Evolutionary conservation across 2,888 invertebrate genomes (phyloP), one percentile per base, ranked within the genome.

Genomic region (Campopleginae sp.): DNA sequence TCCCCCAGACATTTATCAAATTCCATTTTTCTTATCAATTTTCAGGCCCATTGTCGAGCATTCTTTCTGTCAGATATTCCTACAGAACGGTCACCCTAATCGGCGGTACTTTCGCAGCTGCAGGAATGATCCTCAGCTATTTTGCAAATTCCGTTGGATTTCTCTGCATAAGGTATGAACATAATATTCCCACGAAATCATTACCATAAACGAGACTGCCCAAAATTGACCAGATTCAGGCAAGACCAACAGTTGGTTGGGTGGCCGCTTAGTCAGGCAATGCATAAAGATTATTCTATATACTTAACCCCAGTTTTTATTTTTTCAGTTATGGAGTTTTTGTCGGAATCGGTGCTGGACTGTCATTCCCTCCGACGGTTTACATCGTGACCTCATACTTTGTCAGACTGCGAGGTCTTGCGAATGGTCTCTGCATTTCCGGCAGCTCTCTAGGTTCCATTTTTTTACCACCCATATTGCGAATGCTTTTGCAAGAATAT

Each of bases 381-480:
- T 98, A 98, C 94, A 98, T 98, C 89, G 98, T 98, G 87, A 97
- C 97, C 74, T 97, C 97, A 83, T 98, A 98, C 94, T 98, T 98
- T 94, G 96, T 97, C 61, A 95, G 96, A 68, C 94, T 96, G 12
- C 95, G 98, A 65, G 98, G 98, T 0, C 94, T 98, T 17, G 98
- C 98, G 63, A 98, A 98, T 93, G 98, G 98, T 0, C 95, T 98
- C 31, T 98, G 98, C 90, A 98, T 98, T 94, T 98, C 98, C 0
- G 98, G 98, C 19, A 97, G 97, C 89, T 97, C 98, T 0, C 95
- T 98, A 87, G 98, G 98, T 17, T 97, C 97, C 63, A 98, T 98
- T 90, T 96, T 98, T 80, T 94, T 98, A 88, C 98, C 98, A 54
- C 98, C 98, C 0, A 94, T 97, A 74, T 94, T 98, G 86, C 94